Evolutionary conservation across 2,797 vertebrate species (phyloP).

Genomic region (Gobionotothen gibberifrons): DNA sequence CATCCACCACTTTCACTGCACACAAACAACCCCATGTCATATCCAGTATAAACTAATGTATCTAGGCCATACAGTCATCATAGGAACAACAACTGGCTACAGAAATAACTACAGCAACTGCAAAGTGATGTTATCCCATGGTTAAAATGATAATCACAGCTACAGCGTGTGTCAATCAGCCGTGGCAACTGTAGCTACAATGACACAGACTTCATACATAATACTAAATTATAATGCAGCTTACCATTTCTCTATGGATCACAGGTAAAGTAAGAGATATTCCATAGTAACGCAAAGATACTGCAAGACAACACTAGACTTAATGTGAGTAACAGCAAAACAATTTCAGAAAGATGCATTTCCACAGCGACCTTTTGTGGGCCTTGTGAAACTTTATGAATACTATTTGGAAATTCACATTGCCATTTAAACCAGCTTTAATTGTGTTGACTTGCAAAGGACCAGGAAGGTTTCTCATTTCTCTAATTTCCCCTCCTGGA

Average conservation of each 20-base stretch:
- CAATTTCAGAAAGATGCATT: neutral
- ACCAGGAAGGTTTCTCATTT: neutral
- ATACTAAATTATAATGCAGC: neutral
- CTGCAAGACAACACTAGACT: neutral
- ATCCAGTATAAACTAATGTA: neutral
- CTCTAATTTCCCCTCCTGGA: too few species aligned
- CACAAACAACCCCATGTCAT: neutral
- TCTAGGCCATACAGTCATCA: neutral
- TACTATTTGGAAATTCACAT: neutral
- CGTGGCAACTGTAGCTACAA: neutral
- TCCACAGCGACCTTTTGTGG: neutral
- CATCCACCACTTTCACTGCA: neutral
- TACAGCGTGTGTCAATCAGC: constrained; percentile 6
- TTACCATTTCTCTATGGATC: constrained; percentile 2
- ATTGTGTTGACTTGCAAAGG: neutral
- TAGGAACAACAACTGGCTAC: neutral
- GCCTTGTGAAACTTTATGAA: neutral
- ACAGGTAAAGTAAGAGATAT: neutral
- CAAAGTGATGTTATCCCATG: neutral
- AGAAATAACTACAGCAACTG: neutral
- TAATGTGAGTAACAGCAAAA: neutral
- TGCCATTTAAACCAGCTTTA: neutral
- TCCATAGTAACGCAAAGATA: neutral
- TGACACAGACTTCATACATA: constrained; percentile 13
- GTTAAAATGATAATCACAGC: neutral